Evolutionary conservation across 2,888 invertebrate species (phyloP).

Genomic region (Drosophila eohydei): DNA sequence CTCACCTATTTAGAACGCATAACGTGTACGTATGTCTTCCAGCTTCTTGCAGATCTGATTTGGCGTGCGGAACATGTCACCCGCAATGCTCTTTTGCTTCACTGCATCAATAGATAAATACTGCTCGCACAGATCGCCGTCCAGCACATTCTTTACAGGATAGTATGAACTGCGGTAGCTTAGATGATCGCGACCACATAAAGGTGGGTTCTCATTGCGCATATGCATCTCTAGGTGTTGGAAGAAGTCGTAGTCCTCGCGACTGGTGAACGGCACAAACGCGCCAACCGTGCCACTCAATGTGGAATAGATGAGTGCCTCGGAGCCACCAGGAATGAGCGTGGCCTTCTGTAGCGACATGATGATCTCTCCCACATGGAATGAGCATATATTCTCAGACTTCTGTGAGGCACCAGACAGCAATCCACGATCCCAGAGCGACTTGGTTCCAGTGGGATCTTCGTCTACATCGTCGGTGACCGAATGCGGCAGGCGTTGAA

Average conservation of each 20-base stretch:
- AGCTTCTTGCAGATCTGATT: constrained; percentile 99
- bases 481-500: constrained; percentile 95
- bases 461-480: constrained; percentile 99
- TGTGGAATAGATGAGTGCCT: constrained; percentile 98
- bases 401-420: constrained; percentile 99
- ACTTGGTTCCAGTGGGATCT: constrained; percentile 99
- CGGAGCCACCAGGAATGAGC: constrained; percentile 98
- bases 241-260: constrained; percentile 99
- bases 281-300: constrained; percentile 97
- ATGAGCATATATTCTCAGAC: constrained; percentile 95
- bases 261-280: constrained; percentile 96
- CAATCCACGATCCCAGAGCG: constrained; percentile 97
- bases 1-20: constrained; percentile 93
- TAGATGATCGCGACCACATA: constrained; percentile 98
- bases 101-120: constrained; percentile 97
- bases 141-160: constrained; percentile 97
- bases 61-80: constrained; percentile 97
- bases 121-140: constrained; percentile 99
- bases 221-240: constrained; percentile 99
- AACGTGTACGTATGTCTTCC: constrained; percentile 99
- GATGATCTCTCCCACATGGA: constrained; percentile 98
- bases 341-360: constrained; percentile 98
- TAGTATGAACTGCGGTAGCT: constrained; percentile 99
- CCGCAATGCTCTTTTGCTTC: constrained; percentile 97
- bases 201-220: constrained; percentile 97